Base-by-base conservation (phyloP, 2,113 vertebrate species). In the Odocoileus virginianus region DNA sequence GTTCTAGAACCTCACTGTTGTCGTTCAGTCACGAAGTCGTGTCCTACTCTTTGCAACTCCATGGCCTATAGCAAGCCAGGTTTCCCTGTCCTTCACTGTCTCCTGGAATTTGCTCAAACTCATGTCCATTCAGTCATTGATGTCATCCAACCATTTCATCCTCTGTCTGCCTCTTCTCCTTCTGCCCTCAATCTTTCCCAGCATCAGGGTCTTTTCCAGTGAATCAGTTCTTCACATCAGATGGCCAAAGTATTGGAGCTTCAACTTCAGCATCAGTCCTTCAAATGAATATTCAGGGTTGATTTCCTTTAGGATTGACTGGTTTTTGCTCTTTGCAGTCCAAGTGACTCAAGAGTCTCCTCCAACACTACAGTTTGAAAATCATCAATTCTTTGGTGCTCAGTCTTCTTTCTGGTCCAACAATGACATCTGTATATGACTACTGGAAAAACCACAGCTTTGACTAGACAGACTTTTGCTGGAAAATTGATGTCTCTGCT, bases 401-500 rank as follows among this genome's bases (percentile, higher is more conserved):
- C 67, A 40, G 36, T 36, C 36, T 74, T 40, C 19, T 74, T 40
- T 40, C n/a, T 74, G 36, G 67, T 74, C 36, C 67, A 74, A 25
- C 21, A 23, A 2, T 74, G 23, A 6, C 64, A 40, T 40, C 11
- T 0, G 0, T 74, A 25, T 40, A 74, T 74, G 21, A 40, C 67
- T 74, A 74, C 36, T 74, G 36, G 21, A 25, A 74, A 74, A 25
- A 74, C 67, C 21, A 74, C 21, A 74, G 36, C 67, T 74, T 74
- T 74, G 67, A 74, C 67, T 74, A 40, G 21, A 21, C 17, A 36
- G 16, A 17, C 0, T 36, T 67, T 36, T 67, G 8, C 10, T 4
- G 5, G 17, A n/a, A 36, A 67, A 2, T n/a, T 67, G 16, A 17
- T 21, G 33, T 36, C 33, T 67, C 64, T 36, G 33, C 8, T 36